These are phyloP conservation scores for Crocidura indochinensis DNA, from an alignment of 2,797 vertebrate species.

Conservation along the genomic window DNA sequence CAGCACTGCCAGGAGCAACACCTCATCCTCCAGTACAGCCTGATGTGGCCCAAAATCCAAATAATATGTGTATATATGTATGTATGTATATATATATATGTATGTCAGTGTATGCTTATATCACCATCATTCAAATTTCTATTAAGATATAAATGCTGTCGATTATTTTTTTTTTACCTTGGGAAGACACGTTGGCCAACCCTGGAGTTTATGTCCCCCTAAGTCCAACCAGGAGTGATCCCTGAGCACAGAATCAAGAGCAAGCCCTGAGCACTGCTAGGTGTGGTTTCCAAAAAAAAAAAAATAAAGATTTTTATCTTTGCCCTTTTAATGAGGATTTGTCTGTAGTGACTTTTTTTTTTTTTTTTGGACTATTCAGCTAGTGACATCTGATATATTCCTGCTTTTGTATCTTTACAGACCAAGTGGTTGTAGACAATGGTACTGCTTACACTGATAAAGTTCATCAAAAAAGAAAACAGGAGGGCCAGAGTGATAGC, in stretches of 20 bases:
- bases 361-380: conserved; percentile 53
- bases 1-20: no score
- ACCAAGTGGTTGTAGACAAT: conserved; percentile 7
- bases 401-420: neutral
- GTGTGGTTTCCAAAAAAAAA: no score
- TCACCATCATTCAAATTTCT: conserved; percentile 47
- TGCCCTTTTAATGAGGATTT: conserved; percentile 24
- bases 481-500: no score
- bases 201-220: no score
- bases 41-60: no score
- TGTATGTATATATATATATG: no score
- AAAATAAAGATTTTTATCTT: neutral
- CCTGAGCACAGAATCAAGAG: no score
- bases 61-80: no score
- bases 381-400: conserved; percentile 27
- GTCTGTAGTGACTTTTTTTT: conserved; percentile 46
- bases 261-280: no score
- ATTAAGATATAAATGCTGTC: conserved; percentile 49
- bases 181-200: no score
- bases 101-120: neutral
- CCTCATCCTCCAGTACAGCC: no score
- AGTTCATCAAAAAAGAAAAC: conserved; percentile 35
- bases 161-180: neutral
- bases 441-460: conserved; percentile 40
- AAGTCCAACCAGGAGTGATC: no score